Conservation (phyloP, 2,888 invertebrate genomes). For the Ectemnius lituratus region DNA sequence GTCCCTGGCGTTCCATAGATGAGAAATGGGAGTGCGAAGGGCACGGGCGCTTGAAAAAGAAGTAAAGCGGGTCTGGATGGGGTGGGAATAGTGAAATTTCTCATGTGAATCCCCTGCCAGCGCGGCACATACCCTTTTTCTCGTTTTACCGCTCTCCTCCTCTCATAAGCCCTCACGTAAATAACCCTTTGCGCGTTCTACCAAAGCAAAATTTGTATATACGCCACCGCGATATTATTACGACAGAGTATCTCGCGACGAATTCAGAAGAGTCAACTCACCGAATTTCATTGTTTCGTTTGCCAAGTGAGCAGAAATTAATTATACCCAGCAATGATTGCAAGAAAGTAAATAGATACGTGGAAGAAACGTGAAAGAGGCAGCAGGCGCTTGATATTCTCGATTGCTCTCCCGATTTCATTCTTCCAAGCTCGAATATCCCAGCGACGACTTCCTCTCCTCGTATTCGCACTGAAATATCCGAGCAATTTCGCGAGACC, state of each 20-base stretch:
- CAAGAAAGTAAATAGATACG: too few species aligned
- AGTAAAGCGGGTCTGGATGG: slow-evolving; percentile 5
- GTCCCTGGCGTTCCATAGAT: slow-evolving; percentile 5
- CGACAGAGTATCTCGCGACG: slow-evolving; percentile 37
- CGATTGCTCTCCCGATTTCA: neutral
- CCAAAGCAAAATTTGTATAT: slow-evolving; percentile 27
- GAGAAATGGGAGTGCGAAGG: neutral
- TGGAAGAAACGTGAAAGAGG: too few species aligned
- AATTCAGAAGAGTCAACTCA: slow-evolving; percentile 21
- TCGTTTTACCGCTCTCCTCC: slow-evolving; percentile 17
- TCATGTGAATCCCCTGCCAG: slow-evolving; percentile 64
- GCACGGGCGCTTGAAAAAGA: slow-evolving; percentile 10
- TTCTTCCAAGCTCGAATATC: neutral
- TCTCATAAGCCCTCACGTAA: slow-evolving; percentile 48
- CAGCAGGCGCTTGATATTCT: neutral
- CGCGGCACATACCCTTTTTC: slow-evolving; percentile 17
- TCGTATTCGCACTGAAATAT: too few species aligned
- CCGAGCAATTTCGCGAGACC: too few species aligned
- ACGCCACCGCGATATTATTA: slow-evolving; percentile 38
- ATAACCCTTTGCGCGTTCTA: slow-evolving; percentile 50
- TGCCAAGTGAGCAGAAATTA: neutral
- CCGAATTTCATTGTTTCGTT: neutral
- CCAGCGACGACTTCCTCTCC: too few species aligned
- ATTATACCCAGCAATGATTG: too few species aligned
- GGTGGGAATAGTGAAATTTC: slow-evolving; percentile 61